Percentiles rank a stretch among this genome's conserved stretches.
These are phyloP conservation scores for Phainopepla nitens DNA, from an alignment of 2,113 vertebrate genomes.

Conservation along the genomic window DNA sequence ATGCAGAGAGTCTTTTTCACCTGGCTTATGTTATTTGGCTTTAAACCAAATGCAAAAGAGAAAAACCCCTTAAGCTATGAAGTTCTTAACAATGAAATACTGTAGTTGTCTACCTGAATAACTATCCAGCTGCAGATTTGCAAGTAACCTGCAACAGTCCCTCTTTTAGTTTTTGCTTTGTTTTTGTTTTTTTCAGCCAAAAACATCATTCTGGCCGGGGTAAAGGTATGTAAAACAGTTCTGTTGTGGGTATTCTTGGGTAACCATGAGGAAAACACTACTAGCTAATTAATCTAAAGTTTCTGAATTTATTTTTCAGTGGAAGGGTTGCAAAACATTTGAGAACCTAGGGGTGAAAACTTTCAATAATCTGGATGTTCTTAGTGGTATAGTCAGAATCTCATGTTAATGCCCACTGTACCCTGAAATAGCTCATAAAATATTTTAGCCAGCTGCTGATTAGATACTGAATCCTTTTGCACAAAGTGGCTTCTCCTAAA, in stretches of 20 bases:
- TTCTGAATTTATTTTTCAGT: not conserved
- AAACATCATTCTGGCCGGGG: constrained; percentile 94
- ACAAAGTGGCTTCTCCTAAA: not conserved
- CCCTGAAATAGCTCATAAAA: not conserved
- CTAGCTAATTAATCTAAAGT: not conserved
- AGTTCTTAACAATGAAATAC: not conserved
- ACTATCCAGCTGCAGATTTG: not conserved
- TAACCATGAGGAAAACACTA: not conserved
- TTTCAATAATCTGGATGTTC: not conserved
- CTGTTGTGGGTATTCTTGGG: not conserved
- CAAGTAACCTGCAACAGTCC: not conserved
- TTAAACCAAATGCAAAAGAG: not conserved
- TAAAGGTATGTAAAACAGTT: constrained; percentile 82
- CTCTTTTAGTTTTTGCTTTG: not conserved
- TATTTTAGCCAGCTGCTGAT: not conserved
- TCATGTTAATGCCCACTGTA: fast-evolving
- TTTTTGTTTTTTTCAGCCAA: constrained; percentile 80
- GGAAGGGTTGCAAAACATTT: not conserved
- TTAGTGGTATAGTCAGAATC: not conserved
- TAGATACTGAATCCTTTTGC: not conserved
- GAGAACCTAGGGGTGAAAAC: not conserved
- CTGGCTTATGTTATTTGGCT: not conserved
- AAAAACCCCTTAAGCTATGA: not conserved
- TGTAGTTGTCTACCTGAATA: not conserved
- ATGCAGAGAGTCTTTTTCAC: not conserved